Evolutionary conservation across 2,113 vertebrate genomes (phyloP).

Genomic region (Rhinolophus sinicus): DNA sequence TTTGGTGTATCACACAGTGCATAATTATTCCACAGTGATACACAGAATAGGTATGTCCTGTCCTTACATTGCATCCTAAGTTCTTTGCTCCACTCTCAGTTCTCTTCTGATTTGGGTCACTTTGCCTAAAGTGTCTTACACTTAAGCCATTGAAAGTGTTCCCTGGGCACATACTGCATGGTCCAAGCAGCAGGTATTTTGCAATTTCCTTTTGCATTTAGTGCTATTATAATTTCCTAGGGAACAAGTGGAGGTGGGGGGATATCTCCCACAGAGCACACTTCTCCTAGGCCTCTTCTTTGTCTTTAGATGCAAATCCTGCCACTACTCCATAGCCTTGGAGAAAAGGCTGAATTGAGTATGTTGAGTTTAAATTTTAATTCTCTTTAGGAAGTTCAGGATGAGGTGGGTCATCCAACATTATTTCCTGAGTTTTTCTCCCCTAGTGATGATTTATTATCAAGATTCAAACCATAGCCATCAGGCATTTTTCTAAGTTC

Average conservation of each 20-base stretch:
- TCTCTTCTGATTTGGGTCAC: not conserved
- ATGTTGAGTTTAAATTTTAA: not conserved
- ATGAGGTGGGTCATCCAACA: not conserved
- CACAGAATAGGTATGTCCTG: not conserved
- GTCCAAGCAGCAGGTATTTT: not conserved
- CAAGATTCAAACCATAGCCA: not conserved
- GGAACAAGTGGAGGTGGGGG: not conserved
- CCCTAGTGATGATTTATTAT: not conserved
- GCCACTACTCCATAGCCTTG: not conserved
- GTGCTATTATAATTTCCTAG: not conserved
- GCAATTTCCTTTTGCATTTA: not conserved
- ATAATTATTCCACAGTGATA: not conserved
- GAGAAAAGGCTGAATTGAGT: not conserved
- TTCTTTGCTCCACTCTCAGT: not conserved
- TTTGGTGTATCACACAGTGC: not conserved
- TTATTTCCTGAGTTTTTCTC: not conserved
- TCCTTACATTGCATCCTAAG: accelerated
- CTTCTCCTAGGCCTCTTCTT: not conserved
- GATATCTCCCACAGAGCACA: not conserved
- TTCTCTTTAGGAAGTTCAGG: not conserved
- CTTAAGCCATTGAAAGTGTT: not conserved
- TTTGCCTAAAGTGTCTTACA: not conserved
- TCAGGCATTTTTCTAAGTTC: not conserved
- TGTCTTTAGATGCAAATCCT: not conserved
- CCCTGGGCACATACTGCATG: no score